These are phyloP conservation scores for Allochrocebus solatus DNA, from an alignment of 2,797 vertebrate genomes.

Conservation along the genomic window DNA sequence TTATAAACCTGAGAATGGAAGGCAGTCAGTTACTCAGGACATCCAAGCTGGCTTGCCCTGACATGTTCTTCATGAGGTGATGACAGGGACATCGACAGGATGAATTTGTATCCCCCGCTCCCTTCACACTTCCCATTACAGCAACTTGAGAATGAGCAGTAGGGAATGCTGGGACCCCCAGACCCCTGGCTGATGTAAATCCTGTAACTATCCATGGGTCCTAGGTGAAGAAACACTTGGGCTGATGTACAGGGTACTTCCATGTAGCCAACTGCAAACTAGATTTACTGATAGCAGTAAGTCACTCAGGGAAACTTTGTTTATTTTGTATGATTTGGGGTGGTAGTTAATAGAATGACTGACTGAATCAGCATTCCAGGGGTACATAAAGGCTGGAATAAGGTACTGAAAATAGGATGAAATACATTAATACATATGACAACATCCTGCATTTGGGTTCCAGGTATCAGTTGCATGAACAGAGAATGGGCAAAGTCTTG, in stretches of 20 bases:
- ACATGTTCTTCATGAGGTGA: neutral
- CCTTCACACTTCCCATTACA: neutral
- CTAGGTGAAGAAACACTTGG: neutral
- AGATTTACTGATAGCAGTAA: neutral
- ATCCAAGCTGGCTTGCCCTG: conserved; percentile 7
- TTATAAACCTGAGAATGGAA: conserved; percentile 33
- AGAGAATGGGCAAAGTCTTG: neutral
- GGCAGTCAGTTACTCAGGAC: neutral
- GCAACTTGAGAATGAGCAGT: neutral
- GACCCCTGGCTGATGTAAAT: neutral
- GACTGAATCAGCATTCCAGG: neutral
- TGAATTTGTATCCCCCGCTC: neutral
- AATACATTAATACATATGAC: neutral
- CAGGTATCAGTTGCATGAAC: neutral
- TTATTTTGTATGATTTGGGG: neutral
- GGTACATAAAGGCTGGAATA: neutral
- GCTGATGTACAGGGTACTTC: neutral
- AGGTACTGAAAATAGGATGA: neutral
- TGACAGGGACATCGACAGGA: neutral
- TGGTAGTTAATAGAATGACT: neutral
- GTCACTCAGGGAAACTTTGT: neutral
- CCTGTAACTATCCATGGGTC: neutral
- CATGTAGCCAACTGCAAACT: neutral
- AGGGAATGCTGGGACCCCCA: neutral
- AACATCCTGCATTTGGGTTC: neutral